phyloP scores from a whole-genome alignment of 2,113 vertebrate species.

The Picathartes gymnocephalus region DNA sequence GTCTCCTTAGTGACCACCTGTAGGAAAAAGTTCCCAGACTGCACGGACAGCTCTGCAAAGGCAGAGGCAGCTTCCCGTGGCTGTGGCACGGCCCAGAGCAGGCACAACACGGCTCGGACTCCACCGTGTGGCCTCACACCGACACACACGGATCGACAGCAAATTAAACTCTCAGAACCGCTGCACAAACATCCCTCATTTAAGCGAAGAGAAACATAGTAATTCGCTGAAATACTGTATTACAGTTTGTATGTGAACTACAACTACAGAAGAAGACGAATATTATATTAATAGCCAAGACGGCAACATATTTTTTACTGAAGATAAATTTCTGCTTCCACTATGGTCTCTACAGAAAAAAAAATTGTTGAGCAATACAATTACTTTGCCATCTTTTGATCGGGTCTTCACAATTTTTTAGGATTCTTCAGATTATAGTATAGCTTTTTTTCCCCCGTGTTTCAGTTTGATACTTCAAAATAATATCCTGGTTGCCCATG shows the following conservation, averaged over 20 bases:
- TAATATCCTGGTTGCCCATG: neutral
- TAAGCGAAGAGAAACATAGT: neutral
- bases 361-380: neutral
- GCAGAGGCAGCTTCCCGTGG: neutral
- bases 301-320: neutral
- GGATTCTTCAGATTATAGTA: neutral
- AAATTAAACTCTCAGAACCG: neutral
- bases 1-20: accelerated
- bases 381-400: neutral
- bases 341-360: neutral
- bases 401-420: neutral
- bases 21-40: neutral
- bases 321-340: neutral
- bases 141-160: neutral
- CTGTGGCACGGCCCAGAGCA: too few relatives aligned
- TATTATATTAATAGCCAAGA: neutral
- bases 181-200: neutral
- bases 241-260: neutral
- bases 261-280: accelerated
- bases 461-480: neutral
- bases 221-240: neutral
- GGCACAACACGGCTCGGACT: neutral
- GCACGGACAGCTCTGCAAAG: neutral
- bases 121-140: constrained; percentile 20
- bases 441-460: accelerated